Percentiles rank a stretch among this genome's conserved stretches.
These are phyloP conservation scores for Coelogynopora nodosa DNA, from an alignment of 2,888 invertebrate species.

Conservation along the genomic window DNA sequence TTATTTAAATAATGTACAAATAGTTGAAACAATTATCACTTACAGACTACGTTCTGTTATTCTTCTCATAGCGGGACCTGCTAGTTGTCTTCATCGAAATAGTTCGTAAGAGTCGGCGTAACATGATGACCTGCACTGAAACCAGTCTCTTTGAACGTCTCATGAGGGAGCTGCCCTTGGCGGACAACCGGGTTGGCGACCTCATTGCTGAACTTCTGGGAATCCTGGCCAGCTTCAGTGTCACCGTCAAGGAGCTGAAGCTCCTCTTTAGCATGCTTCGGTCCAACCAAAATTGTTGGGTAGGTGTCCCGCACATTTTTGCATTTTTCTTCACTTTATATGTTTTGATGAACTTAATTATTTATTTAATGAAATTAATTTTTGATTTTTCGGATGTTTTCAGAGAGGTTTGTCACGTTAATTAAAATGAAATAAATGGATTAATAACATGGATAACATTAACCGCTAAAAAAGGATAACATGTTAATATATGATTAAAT, in stretches of 20 bases:
- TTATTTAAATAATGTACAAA: background rate
- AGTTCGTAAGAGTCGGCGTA: constrained; percentile 90
- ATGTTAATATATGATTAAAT: too few species aligned
- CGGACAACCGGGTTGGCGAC: constrained; percentile 93
- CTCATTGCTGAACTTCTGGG: constrained; percentile 95
- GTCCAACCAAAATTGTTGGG: constrained; percentile 87
- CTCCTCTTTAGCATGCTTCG: constrained; percentile 90
- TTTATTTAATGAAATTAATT: too few species aligned
- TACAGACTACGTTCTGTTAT: background rate
- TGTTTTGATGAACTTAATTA: too few species aligned
- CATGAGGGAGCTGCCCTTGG: constrained; percentile 79
- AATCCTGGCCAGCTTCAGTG: constrained; percentile 93
- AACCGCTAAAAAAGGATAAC: too few species aligned
- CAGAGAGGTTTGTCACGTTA: too few species aligned
- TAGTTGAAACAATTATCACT: background rate
- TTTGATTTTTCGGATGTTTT: too few species aligned
- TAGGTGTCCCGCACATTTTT: too few species aligned
- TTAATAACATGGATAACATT: too few species aligned
- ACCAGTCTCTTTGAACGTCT: constrained; percentile 92
- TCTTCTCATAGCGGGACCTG: constrained; percentile 80
- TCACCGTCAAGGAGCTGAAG: constrained; percentile 96
- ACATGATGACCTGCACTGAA: constrained; percentile 94
- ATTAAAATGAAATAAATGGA: too few species aligned
- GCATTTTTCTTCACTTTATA: too few species aligned
- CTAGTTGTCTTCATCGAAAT: constrained; percentile 99